Evolutionary conservation across 2,797 vertebrate species (phyloP).

Genomic region (Cirrhinus mrigala): DNA sequence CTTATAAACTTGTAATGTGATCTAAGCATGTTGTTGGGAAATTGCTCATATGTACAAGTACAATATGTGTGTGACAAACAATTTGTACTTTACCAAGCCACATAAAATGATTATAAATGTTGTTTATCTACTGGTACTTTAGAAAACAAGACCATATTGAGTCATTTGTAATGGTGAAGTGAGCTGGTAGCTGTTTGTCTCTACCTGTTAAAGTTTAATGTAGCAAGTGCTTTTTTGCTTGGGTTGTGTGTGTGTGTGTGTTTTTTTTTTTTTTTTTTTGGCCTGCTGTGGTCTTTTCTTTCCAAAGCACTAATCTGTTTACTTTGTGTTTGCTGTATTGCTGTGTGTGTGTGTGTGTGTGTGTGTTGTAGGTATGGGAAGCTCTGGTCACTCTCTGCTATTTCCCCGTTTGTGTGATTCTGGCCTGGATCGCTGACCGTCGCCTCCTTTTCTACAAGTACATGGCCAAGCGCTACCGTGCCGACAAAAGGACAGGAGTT

Average conservation of each 20-base stretch:
- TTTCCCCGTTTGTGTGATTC: slow-evolving; percentile 91
- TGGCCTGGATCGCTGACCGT: slow-evolving; percentile 95
- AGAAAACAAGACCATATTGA: background rate
- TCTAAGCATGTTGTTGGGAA: background rate
- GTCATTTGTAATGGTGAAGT: slow-evolving; percentile 7
- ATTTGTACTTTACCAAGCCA: background rate
- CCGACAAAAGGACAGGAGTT: slow-evolving; percentile 91
- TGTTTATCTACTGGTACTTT: slow-evolving; percentile 2
- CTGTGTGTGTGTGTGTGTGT: background rate
- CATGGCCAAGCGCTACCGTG: slow-evolving; percentile 92
- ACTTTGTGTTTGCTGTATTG: background rate
- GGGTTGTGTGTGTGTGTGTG: background rate
- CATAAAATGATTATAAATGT: background rate
- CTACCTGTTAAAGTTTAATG: slow-evolving; percentile 9
- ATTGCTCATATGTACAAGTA: background rate
- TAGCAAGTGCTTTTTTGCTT: background rate
- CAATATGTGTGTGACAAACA: background rate
- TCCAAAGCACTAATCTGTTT: background rate
- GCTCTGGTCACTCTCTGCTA: slow-evolving; percentile 89
- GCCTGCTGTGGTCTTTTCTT: background rate
- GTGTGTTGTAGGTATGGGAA: slow-evolving; percentile 86
- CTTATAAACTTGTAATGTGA: background rate
- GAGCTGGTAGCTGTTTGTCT: slow-evolving; percentile 15
- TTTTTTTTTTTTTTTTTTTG: too few species aligned
- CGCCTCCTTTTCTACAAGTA: slow-evolving; percentile 94